These are phyloP conservation scores for Drosophila helvetica DNA, from an alignment of 2,888 invertebrate species.

Conservation along the genomic window DNA sequence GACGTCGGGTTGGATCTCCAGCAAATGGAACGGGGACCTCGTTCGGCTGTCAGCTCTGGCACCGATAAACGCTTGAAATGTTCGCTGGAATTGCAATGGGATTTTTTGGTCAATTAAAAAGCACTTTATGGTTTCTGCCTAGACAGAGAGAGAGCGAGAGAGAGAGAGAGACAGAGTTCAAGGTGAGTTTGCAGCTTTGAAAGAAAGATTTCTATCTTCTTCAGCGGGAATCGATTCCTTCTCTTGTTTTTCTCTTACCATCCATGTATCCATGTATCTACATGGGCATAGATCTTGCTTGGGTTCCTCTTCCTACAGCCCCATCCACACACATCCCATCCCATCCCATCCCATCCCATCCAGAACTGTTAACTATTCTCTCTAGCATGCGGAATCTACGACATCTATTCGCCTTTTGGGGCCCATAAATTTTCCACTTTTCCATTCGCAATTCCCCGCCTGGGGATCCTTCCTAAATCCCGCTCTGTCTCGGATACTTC, in stretches of 20 bases:
- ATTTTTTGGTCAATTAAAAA: constrained; percentile 60
- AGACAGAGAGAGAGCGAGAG: constrained; percentile 22
- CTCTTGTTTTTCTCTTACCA: constrained; percentile 15
- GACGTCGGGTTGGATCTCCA: constrained; percentile 44
- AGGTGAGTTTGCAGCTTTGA: constrained; percentile 17
- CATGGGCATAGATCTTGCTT: neutral
- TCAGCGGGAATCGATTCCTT: constrained; percentile 10
- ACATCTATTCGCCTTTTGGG: constrained; percentile 64
- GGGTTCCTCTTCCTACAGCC: neutral
- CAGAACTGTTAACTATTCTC: constrained; percentile 29
- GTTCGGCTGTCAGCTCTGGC: constrained; percentile 35
- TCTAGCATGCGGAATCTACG: constrained; percentile 50
- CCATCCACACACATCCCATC: neutral
- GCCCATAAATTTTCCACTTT: constrained; percentile 74
- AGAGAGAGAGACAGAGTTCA: constrained; percentile 37
- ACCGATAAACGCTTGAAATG: constrained; percentile 32
- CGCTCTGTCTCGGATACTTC: constrained; percentile 3
- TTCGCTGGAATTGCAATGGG: constrained; percentile 18
- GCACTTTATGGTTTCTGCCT: constrained; percentile 62
- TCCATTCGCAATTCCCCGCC: constrained; percentile 52
- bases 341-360: constrained; percentile 9
- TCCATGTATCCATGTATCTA: constrained; percentile 6
- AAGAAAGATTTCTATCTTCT: constrained; percentile 27
- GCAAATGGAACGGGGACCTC: constrained; percentile 14
- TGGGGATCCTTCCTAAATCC: constrained; percentile 34